Conservation (phyloP, 2,888 invertebrate genomes). For the Synergus gifuensis region DNA sequence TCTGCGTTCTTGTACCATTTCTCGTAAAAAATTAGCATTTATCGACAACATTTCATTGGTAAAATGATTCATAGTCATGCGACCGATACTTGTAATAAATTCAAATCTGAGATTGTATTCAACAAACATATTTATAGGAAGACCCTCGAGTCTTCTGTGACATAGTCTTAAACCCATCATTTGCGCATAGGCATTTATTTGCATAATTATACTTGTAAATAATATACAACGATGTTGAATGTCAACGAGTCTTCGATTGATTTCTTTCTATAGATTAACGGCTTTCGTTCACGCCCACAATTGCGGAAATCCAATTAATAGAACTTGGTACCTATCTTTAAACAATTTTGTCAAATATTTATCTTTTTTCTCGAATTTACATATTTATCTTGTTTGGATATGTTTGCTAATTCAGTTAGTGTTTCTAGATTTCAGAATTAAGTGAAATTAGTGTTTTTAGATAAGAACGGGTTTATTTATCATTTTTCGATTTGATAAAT, state of each 20-base stretch:
- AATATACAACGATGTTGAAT: slow-evolving; percentile 43
- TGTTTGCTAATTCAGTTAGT: background rate
- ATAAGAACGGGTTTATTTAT: background rate
- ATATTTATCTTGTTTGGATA: slow-evolving; percentile 18
- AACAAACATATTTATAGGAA: slow-evolving; percentile 16
- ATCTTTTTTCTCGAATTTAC: background rate
- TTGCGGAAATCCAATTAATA: slow-evolving; percentile 19
- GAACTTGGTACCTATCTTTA: background rate
- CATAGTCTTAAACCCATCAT: slow-evolving; percentile 30
- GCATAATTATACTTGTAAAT: slow-evolving; percentile 57
- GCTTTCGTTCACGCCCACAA: slow-evolving; percentile 28
- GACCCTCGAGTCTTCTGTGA: slow-evolving; percentile 22
- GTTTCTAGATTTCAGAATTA: background rate
- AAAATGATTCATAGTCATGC: slow-evolving; percentile 15
- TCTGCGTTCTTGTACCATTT: slow-evolving; percentile 1
- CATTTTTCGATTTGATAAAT: background rate
- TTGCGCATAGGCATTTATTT: slow-evolving; percentile 43
- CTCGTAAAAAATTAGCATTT: slow-evolving; percentile 1
- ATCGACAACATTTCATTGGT: slow-evolving; percentile 31
- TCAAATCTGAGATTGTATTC: slow-evolving; percentile 30
- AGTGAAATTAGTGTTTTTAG: background rate
- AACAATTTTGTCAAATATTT: background rate
- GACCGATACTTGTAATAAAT: slow-evolving; percentile 35
- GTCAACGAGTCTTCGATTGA: slow-evolving; percentile 37
- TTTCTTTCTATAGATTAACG: slow-evolving; percentile 18